A percentile compares a stretch with the other conserved stretches of the same genome.
phyloP scores from a whole-genome alignment of 2,113 vertebrate species.

The Stegastes partitus region DNA sequence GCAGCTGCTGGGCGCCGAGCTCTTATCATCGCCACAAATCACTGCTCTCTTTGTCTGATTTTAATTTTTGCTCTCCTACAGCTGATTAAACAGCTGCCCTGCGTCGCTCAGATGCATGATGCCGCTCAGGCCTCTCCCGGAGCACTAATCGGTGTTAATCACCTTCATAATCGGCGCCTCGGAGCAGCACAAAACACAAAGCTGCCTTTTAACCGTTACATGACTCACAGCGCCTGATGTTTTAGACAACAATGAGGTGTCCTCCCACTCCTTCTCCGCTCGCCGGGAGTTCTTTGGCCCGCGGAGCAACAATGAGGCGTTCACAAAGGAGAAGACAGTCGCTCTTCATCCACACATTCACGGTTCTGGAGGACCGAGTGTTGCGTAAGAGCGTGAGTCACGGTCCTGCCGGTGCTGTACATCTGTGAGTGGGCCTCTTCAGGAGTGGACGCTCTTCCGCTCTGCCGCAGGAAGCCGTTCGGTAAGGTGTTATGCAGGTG shows the following conservation, averaged over 20 bases:
- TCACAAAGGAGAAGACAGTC: conserved; percentile 19
- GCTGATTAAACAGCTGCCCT: conserved; percentile 35
- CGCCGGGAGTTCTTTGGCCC: background rate
- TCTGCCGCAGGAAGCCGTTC: background rate
- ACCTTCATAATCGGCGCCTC: background rate
- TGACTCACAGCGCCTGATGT: conserved; percentile 38
- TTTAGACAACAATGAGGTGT: conserved; percentile 42
- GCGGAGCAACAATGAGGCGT: no score
- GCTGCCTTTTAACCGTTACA: conserved; percentile 16
- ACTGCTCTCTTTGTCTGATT: background rate
- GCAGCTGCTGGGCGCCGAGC: conserved; percentile 5
- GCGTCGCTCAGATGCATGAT: background rate
- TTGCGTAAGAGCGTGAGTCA: conserved; percentile 61
- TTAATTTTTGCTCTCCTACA: background rate
- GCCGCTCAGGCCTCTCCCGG: background rate
- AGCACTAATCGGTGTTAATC: conserved; percentile 32
- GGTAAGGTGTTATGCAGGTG: conserved; percentile 1
- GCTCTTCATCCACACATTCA: conserved; percentile 19
- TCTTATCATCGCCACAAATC: conserved; percentile 24
- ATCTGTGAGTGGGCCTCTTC: conserved; percentile 16
- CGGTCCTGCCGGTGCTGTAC: no score
- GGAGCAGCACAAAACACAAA: conserved; percentile 13
- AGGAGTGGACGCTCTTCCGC: background rate
- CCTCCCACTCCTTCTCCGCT: conserved; percentile 46
- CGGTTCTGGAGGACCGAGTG: background rate